Percentiles rank a stretch among this genome's conserved stretches.
These are phyloP conservation scores for Macropis europaea DNA, from an alignment of 2,888 invertebrate genomes.

Conservation along the genomic window DNA sequence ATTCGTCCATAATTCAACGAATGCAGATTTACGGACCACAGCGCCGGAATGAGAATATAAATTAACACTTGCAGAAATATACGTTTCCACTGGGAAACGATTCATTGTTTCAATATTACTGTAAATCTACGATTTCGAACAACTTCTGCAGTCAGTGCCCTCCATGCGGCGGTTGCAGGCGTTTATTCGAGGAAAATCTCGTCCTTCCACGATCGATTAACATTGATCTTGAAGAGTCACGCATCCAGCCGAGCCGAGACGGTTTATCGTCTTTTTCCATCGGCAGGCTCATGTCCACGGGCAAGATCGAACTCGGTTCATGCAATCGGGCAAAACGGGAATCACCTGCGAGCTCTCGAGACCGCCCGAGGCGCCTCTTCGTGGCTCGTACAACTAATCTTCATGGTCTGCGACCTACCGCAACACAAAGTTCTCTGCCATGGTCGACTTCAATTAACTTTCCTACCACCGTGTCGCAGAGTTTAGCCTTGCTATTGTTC, in stretches of 20 bases:
- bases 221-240: slow-evolving; percentile 31
- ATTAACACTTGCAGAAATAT: no score
- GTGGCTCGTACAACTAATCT: slow-evolving; percentile 53
- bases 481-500: slow-evolving; percentile 70
- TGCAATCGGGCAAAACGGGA: slow-evolving; percentile 24
- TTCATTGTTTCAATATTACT: no score
- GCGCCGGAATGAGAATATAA: no score
- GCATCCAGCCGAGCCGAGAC: not conserved
- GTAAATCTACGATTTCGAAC: no score
- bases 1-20: no score
- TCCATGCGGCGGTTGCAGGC: no score
- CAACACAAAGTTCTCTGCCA: slow-evolving; percentile 70
- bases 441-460: slow-evolving; percentile 62
- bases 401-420: slow-evolving; percentile 62
- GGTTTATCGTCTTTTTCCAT: slow-evolving; percentile 22
- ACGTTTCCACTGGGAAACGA: no score
- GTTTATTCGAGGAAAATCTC: no score
- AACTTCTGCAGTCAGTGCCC: no score
- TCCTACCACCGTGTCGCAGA: slow-evolving; percentile 17
- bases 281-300: slow-evolving; percentile 10
- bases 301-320: slow-evolving; percentile 26
- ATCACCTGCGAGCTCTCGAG: slow-evolving; percentile 41
- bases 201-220: not conserved
- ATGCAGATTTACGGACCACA: no score
- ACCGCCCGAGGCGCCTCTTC: slow-evolving; percentile 39